Conservation (phyloP, 2,888 invertebrate species). For the Cordylochernes scorpioides region DNA sequence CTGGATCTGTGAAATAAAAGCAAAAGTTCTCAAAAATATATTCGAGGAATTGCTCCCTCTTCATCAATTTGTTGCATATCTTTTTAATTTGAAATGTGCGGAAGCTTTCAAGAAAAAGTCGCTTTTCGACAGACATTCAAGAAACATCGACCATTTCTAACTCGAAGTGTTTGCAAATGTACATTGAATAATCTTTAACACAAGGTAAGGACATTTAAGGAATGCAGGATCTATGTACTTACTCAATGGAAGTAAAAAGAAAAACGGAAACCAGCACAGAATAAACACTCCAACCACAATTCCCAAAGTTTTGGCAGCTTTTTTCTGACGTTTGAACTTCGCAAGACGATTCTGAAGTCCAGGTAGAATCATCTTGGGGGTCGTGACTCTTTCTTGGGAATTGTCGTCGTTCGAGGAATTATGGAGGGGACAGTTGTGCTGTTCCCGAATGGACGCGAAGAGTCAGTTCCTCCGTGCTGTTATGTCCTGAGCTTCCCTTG, state of each 20-base stretch:
- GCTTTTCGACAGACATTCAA: too few species aligned
- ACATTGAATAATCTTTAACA: too few species aligned
- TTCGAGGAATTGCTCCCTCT: too few species aligned
- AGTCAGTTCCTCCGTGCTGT: conserved; percentile 18
- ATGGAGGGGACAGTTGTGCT: conserved; percentile 2
- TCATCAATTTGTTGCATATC: too few species aligned
- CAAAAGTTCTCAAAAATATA: too few species aligned
- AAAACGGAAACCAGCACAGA: conserved; percentile 40
- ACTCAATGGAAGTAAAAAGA: conserved; percentile 36
- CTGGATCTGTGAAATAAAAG: too few species aligned
- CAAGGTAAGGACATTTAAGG: too few species aligned
- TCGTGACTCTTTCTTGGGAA: conserved; percentile 1
- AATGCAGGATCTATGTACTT: too few species aligned
- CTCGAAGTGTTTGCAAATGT: too few species aligned
- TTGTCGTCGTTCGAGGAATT: background rate
- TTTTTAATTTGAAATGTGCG: too few species aligned
- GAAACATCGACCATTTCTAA: too few species aligned
- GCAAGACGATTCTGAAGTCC: conserved; percentile 18
- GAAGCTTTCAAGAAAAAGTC: too few species aligned
- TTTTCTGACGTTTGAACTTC: conserved; percentile 31
- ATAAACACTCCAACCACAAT: conserved; percentile 36
- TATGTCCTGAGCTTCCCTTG: conserved; percentile 12
- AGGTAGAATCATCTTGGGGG: background rate
- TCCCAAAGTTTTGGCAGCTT: conserved; percentile 37
- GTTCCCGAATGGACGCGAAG: conserved; percentile 19